Conservation (phyloP, 2,888 invertebrate genomes). For the Caenorhabditis plicata region DNA sequence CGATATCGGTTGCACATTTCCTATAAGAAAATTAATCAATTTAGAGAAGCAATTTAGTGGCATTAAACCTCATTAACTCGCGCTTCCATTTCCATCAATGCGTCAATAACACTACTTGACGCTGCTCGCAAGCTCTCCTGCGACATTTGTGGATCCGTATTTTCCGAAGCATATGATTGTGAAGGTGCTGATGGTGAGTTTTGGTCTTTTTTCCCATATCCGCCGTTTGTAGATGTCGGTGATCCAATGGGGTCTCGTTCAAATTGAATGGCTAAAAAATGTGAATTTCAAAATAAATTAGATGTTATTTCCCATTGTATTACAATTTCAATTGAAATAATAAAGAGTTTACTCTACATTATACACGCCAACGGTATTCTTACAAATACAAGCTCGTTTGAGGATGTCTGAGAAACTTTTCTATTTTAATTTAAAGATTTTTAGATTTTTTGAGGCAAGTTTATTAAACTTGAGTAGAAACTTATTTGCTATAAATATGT, state of each 20-base stretch:
- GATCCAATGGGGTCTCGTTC: conserved; percentile 63
- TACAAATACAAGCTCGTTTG: too few relatives aligned
- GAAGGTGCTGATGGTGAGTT: conserved; percentile 41
- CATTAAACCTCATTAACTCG: conserved; percentile 48
- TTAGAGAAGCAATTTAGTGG: background rate
- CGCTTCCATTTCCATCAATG: conserved; percentile 61
- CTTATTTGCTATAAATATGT: too few relatives aligned
- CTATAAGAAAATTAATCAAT: conserved; percentile 8
- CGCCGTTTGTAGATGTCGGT: conserved; percentile 11
- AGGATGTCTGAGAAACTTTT: too few relatives aligned
- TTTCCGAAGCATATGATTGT: background rate
- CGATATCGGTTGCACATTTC: conserved; percentile 56
- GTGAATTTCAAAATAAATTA: background rate
- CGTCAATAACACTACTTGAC: conserved; percentile 47
- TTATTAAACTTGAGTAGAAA: too few relatives aligned
- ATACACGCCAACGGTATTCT: too few relatives aligned
- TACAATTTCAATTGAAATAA: conserved; percentile 5
- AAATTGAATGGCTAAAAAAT: conserved; percentile 61
- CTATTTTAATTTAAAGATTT: background rate
- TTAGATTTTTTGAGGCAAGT: background rate
- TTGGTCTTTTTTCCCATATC: conserved; percentile 44
- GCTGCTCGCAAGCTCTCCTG: conserved; percentile 18
- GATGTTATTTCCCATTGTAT: conserved; percentile 4
- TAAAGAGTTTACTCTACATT: too few relatives aligned
- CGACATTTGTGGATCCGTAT: conserved; percentile 5